Percentiles rank a stretch among this genome's conserved stretches.
phyloP scores from a whole-genome alignment of 1,140 invertebrate genomes.

The Ips nitidus region DNA sequence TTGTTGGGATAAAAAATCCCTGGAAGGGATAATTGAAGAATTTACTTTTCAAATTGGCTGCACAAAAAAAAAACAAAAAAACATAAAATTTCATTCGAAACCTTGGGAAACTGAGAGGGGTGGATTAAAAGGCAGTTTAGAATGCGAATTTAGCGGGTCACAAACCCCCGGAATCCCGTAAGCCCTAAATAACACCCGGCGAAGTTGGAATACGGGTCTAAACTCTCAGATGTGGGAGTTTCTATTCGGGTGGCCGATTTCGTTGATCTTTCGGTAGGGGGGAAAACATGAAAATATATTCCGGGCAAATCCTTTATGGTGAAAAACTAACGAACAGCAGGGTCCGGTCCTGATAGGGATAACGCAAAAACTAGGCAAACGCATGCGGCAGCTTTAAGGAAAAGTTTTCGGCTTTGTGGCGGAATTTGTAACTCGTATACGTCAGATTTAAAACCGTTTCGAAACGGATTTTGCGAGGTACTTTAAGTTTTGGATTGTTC shows the following conservation, averaged over 20 bases:
- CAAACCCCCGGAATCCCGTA: constrained; percentile 32
- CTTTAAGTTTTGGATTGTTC: constrained; percentile 15
- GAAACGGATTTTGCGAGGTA: constrained; percentile 10
- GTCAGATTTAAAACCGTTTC: constrained; percentile 27
- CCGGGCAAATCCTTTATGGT: constrained; percentile 10
- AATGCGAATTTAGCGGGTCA: constrained; percentile 32
- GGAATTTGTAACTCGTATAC: constrained; percentile 5
- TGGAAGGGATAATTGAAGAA: not conserved
- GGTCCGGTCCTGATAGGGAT: constrained; percentile 5
- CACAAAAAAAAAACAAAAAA: not conserved
- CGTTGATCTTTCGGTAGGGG: constrained; percentile 13
- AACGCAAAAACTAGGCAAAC: constrained; percentile 15
- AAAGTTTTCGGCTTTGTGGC: constrained; percentile 25
- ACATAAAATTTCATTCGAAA: constrained; percentile 28
- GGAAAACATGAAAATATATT: constrained; percentile 17
- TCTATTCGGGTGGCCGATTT: constrained; percentile 8
- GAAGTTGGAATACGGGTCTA: constrained; percentile 33
- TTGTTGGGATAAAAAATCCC: not conserved
- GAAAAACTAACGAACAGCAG: not conserved
- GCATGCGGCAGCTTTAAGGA: constrained; percentile 18
- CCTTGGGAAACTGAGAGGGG: constrained; percentile 22
- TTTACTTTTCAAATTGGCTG: not conserved
- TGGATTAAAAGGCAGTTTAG: constrained; percentile 34
- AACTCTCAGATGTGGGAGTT: constrained; percentile 25
- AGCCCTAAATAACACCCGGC: constrained; percentile 32